A percentile compares a stretch with the other conserved stretches of the same genome.
phyloP scores from a whole-genome alignment of 2,888 invertebrate genomes.

The Calameuta idolon region DNA sequence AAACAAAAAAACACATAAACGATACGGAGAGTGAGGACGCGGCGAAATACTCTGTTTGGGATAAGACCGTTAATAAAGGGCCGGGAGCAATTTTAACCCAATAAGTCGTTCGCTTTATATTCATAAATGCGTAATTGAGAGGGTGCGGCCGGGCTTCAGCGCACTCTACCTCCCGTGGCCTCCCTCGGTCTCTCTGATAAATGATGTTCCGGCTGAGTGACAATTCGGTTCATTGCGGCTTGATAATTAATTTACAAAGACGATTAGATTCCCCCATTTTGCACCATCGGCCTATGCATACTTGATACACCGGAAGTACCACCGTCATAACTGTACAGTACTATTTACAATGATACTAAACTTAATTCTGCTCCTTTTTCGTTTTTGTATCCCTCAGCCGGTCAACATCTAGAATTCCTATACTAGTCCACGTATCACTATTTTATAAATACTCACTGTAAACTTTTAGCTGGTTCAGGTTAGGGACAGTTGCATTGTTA shows the following conservation, averaged over 20 bases:
- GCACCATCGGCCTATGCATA: background rate
- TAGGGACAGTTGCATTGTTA: constrained; percentile 64
- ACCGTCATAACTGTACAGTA: background rate
- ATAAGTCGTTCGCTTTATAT: constrained; percentile 20
- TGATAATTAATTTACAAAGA: constrained; percentile 24
- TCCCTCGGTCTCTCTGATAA: constrained; percentile 12
- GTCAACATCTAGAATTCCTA: background rate
- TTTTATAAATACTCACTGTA: constrained; percentile 71
- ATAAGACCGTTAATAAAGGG: constrained; percentile 7
- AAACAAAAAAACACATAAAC: background rate
- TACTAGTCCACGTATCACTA: background rate
- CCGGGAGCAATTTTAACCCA: constrained; percentile 12
- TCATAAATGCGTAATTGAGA: constrained; percentile 23
- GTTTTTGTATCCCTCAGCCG: background rate
- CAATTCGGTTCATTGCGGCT: constrained; percentile 17
- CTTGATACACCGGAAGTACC: background rate
- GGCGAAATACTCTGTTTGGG: background rate
- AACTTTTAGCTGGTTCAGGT: constrained; percentile 73
- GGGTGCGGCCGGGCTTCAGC: constrained; percentile 4
- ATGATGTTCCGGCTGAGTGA: constrained; percentile 15
- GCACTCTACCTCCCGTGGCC: background rate
- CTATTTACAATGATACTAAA: background rate
- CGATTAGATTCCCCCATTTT: constrained; percentile 9
- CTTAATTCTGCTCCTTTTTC: background rate
- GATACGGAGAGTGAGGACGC: background rate